Base-by-base conservation (phyloP, 2,113 vertebrate species). In the Nyctibius bracteatus region DNA sequence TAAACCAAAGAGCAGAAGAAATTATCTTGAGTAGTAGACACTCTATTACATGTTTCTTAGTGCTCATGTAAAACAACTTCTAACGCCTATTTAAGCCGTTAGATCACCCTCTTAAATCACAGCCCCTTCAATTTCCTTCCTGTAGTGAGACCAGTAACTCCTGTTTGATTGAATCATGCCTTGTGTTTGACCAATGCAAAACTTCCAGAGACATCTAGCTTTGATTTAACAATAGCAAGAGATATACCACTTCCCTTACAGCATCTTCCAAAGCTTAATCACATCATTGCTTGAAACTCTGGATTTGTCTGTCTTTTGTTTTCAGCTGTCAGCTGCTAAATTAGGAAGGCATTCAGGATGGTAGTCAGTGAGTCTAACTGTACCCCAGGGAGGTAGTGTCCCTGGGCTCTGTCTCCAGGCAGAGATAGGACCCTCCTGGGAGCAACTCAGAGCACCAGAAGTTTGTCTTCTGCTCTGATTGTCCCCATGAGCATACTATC, bases 171-270 rank as follows among this genome's bases (percentile, higher is more conserved):
- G 41, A 92, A 81, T 81, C 63, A 54, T 81, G 31, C 21, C 15
- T 33, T 62, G 8, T 47, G 33, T 66, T 86, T 88, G 59, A 63
- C 59, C 81, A 81, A 86, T 59, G 63, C 5, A 88, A 88, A 92
- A 51, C 59, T 88, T 95, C 57, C 25, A 44, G 33, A 62, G 65
- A 57, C 25, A 88, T 66, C 31, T 74, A 90, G 44, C 24, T 88
- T 74, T 59, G 35, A 67, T 93, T 78, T 91, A 18, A 94, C 93
- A 92, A 90, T 90, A 96, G 43, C 46, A 86, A 61, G 39, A 85
- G 49, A 57, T 49, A 54, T 33, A 15, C 62, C 54, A 46, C 25
- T 82, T 91, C 35, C 17, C 44, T 79, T 68, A 31, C 21, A 90
- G 35, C n/a, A 71, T 65, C 47, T 94, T 81, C 70, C 55, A 71